These are phyloP conservation scores for Gouania willdenowi DNA, from an alignment of 2,797 vertebrate genomes.

Conservation along the genomic window DNA sequence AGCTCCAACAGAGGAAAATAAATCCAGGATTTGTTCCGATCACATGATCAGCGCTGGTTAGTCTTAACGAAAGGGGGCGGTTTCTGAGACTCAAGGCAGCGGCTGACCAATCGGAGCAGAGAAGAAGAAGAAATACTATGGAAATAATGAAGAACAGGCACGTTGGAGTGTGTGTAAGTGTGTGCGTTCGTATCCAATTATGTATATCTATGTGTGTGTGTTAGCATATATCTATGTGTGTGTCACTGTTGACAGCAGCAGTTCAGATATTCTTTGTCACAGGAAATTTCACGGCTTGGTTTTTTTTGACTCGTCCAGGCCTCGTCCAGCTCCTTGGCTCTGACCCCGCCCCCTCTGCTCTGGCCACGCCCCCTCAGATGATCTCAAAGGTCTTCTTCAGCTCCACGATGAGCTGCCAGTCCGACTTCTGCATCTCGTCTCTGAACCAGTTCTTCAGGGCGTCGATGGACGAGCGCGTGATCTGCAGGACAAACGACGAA, in stretches of 20 bases:
- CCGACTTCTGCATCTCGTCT: conserved; percentile 94
- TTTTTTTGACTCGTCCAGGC: neutral
- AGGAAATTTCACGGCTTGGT: conserved; percentile 82
- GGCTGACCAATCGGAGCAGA: conserved; percentile 35
- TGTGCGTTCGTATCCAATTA: too few relatives aligned
- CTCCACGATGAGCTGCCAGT: conserved; percentile 98
- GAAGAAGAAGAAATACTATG: conserved; percentile 25
- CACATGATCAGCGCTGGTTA: neutral
- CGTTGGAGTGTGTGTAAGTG: conserved; percentile 54
- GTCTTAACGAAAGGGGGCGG: conserved; percentile 12
- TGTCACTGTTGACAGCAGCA: conserved; percentile 97
- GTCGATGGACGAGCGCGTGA: conserved; percentile 93
- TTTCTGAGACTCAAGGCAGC: conserved; percentile 28
- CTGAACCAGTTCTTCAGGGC: conserved; percentile 98
- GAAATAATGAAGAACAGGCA: conserved; percentile 64
- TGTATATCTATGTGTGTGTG: too few relatives aligned
- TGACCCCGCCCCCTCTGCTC: neutral
- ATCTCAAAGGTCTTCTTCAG: conserved; percentile 99
- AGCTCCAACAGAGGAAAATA: neutral
- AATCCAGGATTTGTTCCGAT: neutral
- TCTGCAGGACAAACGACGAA: conserved; percentile 72
- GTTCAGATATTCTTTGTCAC: conserved; percentile 91
- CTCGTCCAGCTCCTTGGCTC: neutral
- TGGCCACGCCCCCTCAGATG: conserved; percentile 78
- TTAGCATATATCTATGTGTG: too few relatives aligned